Percentiles rank a stretch among this genome's conserved stretches.
phyloP scores from a whole-genome alignment of 2,113 vertebrate genomes.

The Psittacula cyanocephala region DNA sequence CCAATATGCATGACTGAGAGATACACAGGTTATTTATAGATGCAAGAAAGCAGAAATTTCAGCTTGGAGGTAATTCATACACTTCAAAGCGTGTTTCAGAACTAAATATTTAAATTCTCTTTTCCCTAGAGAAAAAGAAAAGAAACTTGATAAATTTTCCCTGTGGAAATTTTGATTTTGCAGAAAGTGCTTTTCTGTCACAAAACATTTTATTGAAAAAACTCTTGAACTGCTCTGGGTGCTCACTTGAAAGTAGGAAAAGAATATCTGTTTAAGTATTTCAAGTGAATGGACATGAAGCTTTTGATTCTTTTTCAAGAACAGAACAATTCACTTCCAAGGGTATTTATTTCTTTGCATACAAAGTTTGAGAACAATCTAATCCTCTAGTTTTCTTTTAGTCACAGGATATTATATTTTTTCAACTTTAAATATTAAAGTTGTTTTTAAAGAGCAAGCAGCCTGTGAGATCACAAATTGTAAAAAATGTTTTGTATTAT shows the following conservation, averaged over 20 bases:
- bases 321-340: neutral
- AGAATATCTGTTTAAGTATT: neutral
- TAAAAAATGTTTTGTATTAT: neutral
- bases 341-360: neutral
- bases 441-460: neutral
- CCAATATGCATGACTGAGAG: neutral
- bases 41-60: constrained; percentile 12
- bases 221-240: neutral
- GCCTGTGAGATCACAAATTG: neutral
- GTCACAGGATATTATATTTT: neutral
- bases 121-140: constrained; percentile 28
- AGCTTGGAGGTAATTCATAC: constrained; percentile 38
- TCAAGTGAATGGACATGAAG: neutral
- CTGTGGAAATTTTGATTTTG: constrained; percentile 47
- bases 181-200: constrained; percentile 53
- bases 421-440: neutral
- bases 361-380: neutral
- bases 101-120: constrained; percentile 41
- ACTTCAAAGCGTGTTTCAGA: constrained; percentile 42
- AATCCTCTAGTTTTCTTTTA: neutral
- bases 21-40: constrained; percentile 18
- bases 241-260: neutral
- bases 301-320: neutral
- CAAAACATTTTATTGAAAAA: constrained; percentile 19
- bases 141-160: constrained; percentile 30